Percentiles rank a stretch among this genome's conserved stretches.
These are phyloP conservation scores for Mus spretus DNA, from an alignment of 2,797 vertebrate genomes.

Conservation along the genomic window DNA sequence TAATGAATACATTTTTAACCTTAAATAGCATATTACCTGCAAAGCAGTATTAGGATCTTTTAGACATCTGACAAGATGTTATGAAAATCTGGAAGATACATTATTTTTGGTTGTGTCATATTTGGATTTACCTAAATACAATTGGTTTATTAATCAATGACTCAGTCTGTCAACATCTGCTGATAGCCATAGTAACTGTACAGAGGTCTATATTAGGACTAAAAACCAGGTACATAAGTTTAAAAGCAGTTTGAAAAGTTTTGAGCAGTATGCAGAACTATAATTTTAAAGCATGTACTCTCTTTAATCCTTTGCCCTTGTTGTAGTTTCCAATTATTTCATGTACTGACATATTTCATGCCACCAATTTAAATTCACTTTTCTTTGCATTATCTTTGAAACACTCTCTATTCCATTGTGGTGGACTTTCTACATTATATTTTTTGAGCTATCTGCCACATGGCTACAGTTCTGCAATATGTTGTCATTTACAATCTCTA, in stretches of 20 bases:
- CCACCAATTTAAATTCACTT: not conserved
- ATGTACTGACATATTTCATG: not conserved
- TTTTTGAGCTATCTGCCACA: not conserved
- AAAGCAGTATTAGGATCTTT: not conserved
- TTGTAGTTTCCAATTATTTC: not conserved
- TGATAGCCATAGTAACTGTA: not conserved
- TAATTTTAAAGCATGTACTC: not conserved
- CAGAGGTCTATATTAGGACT: not conserved
- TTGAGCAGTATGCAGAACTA: not conserved
- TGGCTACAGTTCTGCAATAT: not conserved
- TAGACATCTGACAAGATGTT: slow-evolving; percentile 32
- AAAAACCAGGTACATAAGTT: slow-evolving; percentile 3
- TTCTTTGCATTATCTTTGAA: not conserved
- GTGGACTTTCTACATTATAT: not conserved
- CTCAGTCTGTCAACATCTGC: not conserved
- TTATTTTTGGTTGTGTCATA: slow-evolving; percentile 15
- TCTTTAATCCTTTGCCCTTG: not conserved
- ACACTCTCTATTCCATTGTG: not conserved
- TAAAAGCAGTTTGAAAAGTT: not conserved
- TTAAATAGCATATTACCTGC: not conserved
- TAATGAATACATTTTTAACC: slow-evolving; percentile 60
- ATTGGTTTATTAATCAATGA: slow-evolving; percentile 24
- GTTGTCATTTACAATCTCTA: not conserved
- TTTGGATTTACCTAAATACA: slow-evolving; percentile 1
- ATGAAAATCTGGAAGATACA: slow-evolving; percentile 13